Base-by-base conservation (phyloP, 1,140 invertebrate genomes). In the Mizuhopecten yessoensis region DNA sequence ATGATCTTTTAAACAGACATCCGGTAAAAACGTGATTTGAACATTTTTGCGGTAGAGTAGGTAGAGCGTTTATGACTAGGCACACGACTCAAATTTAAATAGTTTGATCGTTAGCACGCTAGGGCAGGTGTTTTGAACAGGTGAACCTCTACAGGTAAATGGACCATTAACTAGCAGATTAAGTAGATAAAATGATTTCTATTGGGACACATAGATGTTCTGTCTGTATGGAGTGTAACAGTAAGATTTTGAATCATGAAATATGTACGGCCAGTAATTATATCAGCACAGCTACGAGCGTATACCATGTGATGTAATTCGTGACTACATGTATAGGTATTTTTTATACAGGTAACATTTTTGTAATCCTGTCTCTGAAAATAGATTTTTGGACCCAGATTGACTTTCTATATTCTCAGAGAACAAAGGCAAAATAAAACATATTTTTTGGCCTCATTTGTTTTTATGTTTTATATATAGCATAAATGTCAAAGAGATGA, bases 81-180 rank as follows among this genome's bases (percentile, higher is more conserved):
- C 57, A 75, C 57, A 75, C 57, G 57, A 75, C 57, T 29, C 57
- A 75, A n/a, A 75, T 75, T 75, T 75, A 75, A 75, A 75, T 75
- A 75, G 57, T 75, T 75, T 75, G 29, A 75, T 75, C 57, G 57
- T 75, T 75, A 75, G 57, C 57, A 75, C n/a, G n/a, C 57, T 75
- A 75, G 57, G 57, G 57, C 57, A 75, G 57, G 57, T 75, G 57
- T 75, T n/a, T 75, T 75, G 57, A 75, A 75, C 57, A 75, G 57
- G 57, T 75, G 57, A 75, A 75, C n/a, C 57, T 75, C 23, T 29
- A 29, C n/a, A 75, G 57, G 29, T 75, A 75, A 75, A 75, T 75
- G 57, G 57, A 75, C n/a, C 57, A 75, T 75, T 75, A 75, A 75
- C 9, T 75, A 29, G 57, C 5, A 75, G 57, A 75, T 75, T 75